These are phyloP conservation scores for Hoplostethus atlanticus DNA, from an alignment of 2,797 vertebrate genomes.

Conservation along the genomic window DNA sequence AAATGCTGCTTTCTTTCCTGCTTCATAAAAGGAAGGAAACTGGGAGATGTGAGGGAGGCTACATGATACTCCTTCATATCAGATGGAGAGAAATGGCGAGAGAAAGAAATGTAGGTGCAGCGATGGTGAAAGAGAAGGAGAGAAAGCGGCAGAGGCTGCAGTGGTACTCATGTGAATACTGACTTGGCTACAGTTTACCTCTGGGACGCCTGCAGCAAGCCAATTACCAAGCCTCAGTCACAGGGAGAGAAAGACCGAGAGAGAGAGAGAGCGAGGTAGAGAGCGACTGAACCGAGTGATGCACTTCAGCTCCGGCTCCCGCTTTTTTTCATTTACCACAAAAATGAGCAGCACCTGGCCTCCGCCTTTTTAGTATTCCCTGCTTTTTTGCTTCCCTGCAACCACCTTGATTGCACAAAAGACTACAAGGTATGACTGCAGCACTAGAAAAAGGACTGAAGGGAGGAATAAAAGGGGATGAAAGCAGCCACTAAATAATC, in stretches of 20 bases:
- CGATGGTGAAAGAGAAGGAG: constrained; percentile 12
- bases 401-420: constrained; percentile 68
- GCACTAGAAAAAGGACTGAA: constrained; percentile 51
- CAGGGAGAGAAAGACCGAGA: constrained; percentile 61
- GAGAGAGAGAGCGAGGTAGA: constrained; percentile 40
- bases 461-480: constrained; percentile 59
- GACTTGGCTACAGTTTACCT: constrained; percentile 76
- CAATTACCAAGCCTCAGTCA: constrained; percentile 78
- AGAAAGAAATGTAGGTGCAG: constrained; percentile 39
- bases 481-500: constrained; percentile 77
- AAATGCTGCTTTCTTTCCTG: neutral
- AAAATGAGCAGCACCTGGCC: constrained; percentile 36
- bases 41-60: neutral
- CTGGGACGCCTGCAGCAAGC: constrained; percentile 79
- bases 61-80: constrained; percentile 15
- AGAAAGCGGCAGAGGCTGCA: constrained; percentile 66
- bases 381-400: constrained; percentile 31
- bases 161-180: constrained; percentile 75
- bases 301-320: constrained; percentile 51
- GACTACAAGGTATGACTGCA: constrained; percentile 59
- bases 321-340: constrained; percentile 56
- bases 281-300: constrained; percentile 71
- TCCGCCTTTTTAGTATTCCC: constrained; percentile 58
- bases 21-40: constrained; percentile 7
- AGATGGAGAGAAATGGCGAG: neutral